phyloP scores from a whole-genome alignment of 2,113 vertebrate species.

The Heptranchias perlo region DNA sequence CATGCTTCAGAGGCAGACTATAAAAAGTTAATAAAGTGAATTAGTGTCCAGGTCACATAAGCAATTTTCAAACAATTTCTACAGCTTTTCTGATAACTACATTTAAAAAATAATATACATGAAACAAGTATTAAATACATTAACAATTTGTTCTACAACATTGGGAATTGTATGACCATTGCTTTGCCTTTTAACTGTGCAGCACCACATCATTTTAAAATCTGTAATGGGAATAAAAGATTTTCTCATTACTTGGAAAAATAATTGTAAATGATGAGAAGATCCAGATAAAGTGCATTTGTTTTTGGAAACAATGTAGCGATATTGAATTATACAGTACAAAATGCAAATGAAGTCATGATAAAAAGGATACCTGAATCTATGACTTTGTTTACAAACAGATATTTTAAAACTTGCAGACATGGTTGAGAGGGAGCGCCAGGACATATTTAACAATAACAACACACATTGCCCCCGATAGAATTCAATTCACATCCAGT shows the following conservation, averaged over 20 bases:
- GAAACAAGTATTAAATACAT: background rate
- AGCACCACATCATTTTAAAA: background rate
- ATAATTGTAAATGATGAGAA: background rate
- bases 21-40: background rate
- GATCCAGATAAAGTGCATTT: background rate
- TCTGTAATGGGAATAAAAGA: background rate
- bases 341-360: background rate
- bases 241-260: background rate
- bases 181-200: background rate
- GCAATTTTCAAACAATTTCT: background rate
- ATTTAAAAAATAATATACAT: background rate
- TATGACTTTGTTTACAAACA: background rate
- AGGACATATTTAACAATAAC: background rate
- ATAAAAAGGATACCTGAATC: background rate
- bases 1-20: constrained; percentile 64
- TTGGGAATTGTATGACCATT: background rate
- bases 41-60: background rate
- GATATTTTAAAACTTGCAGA: background rate
- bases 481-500: background rate
- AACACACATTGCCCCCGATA: background rate
- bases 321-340: background rate
- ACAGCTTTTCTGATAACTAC: background rate
- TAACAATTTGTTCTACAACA: background rate
- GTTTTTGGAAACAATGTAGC: background rate
- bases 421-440: background rate